Base-by-base conservation (phyloP, 2,888 invertebrate genomes). In the Merodon equestris region DNA sequence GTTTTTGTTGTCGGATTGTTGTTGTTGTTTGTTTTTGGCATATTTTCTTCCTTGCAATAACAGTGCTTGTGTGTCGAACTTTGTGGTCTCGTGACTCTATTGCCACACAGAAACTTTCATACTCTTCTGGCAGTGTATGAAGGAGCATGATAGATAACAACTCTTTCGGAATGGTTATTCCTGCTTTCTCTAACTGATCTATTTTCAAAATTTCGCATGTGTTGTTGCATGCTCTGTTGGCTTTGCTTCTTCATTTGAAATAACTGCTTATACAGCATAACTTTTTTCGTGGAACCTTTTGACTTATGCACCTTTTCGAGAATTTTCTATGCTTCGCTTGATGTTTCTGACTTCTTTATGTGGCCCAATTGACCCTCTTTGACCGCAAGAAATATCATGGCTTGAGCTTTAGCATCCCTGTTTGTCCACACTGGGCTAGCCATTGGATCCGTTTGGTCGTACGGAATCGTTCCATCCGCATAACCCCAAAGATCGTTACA, bases 401-500 rank as follows among this genome's bases (percentile, higher is more conserved):
- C 53, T 18, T 14, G 14, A 9, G 38, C 53, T 38, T 53, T 38
- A 7, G 34, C 34, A 17, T 58, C 47, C 17, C 17, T 47, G 34
- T 10, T 34, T 12, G 7, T 45, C 34, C 57, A 44, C 17, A n/a
- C 40, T 10, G 40, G 9, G 40, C 40, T n/a, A 10, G 40, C 40
- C 40, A 40, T 10, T n/a, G 3, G 40, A n/a, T 10, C 56, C 2
- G 15, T 19, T 5, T 40, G 3, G 19, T 56, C 13, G 3, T 27
- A 10, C 27, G 14, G 0, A 12, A 45, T 44, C 34, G 10, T n/a
- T 9, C 61, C 71, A 34, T 18, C 44, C 38, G 42, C 56, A 42
- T 54, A 71, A 14, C 42, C 50, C 76, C 60, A 71, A 2, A 71
- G 44, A 60, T 71, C 70, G 13, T 63, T 68, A 12, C 17, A 76